Base-by-base conservation (phyloP, 2,797 vertebrate species). In the Tragopan temminckii region DNA sequence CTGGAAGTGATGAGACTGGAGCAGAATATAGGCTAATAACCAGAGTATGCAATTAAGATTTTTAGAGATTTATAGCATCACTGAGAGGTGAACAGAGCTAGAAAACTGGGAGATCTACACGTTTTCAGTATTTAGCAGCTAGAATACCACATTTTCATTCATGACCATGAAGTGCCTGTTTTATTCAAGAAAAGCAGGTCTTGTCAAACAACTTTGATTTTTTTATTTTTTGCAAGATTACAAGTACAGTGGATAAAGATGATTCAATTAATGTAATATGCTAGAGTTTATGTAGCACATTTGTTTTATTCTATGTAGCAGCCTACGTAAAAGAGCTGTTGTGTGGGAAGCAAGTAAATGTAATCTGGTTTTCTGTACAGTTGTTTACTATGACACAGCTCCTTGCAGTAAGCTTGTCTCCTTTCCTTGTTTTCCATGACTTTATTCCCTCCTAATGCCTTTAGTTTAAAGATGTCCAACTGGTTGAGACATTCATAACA, bases 91-190 rank as follows among this genome's bases (percentile, higher is more conserved):
- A 24, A 24, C 63, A 83, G 76, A 91, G n/a, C 77, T 86, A 31
- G 21, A 82, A 48, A 86, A 69, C 23, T 77, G 18, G 1, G 33
- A 53, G 16, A 59, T 64, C 48, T 79, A 62, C 50, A 25, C 7
- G 27, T 21, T 89, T 79, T 90, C 48, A 50, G 1, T 96, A 46
- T 87, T 94, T 83, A 85, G 46, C 46, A 94, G 57, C 36, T 64
- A 43, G 67, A 80, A 72, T 76, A 86, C 59, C 45, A 40, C 36
- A 68, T 96, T 93, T 91, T 94, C 64, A 85, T 93, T 95, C 92
- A 85, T 63, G 50, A 62, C 75, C 33, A 66, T 35, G 14, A 91
- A 85, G 36, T 31, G 8, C 43, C 53, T 94, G 48, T 87, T 94
- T 94, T 85, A 80, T 85, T 87, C 58, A 80, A 59, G 62, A 90